Percentiles rank a stretch among this genome's conserved stretches.
Evolutionary conservation across 2,113 vertebrate species (phyloP).

Genomic region (Callipepla squamata): DNA sequence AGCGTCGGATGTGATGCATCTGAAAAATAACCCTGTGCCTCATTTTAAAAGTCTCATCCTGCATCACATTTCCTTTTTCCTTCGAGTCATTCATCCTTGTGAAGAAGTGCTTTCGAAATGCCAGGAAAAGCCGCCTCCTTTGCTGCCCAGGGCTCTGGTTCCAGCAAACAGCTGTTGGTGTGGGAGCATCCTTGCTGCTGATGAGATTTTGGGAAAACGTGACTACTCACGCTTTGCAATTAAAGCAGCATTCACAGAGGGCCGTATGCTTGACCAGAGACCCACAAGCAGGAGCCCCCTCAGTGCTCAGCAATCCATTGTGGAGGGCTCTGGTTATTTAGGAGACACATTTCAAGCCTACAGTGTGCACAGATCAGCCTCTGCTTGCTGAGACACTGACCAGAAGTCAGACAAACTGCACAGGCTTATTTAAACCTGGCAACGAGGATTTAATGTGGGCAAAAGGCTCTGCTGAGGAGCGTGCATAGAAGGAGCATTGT

Average conservation of each 20-base stretch:
- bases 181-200: neutral
- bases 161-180: neutral
- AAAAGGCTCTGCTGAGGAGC: neutral
- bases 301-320: neutral
- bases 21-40: neutral
- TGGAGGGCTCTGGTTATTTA: neutral
- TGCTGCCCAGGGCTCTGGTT: rapidly evolving
- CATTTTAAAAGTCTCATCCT: neutral
- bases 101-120: neutral
- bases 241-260: neutral
- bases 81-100: neutral
- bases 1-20: neutral
- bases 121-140: neutral
- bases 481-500: neutral
- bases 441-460: neutral
- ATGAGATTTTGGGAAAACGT: neutral
- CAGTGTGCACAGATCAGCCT: rapidly evolving
- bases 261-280: neutral
- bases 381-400: neutral
- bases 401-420: neutral
- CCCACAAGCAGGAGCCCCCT: neutral
- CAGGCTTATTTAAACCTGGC: neutral
- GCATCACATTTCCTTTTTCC: neutral
- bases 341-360: neutral
- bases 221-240: no score